Evolutionary conservation across 2,113 vertebrate genomes (phyloP).

Genomic region (Pipra filicauda): DNA sequence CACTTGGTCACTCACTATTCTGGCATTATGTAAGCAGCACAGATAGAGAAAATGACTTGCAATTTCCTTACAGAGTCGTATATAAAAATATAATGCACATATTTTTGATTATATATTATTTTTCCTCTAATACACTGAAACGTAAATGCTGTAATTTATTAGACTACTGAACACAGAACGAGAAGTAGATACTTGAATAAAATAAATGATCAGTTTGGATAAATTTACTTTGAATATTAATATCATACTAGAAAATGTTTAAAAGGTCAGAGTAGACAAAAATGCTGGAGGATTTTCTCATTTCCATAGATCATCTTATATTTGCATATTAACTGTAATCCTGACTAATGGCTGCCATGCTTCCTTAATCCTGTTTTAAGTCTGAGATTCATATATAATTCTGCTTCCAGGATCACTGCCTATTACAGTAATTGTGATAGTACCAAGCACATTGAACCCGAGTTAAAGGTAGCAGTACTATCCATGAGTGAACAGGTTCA

Average conservation of each 20-base stretch:
- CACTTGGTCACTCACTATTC: background rate
- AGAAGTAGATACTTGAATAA: background rate
- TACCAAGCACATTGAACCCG: background rate
- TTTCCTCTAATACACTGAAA: background rate
- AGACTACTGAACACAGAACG: background rate
- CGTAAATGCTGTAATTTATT: background rate
- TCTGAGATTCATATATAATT: background rate
- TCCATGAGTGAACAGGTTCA: background rate
- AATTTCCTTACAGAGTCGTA: background rate
- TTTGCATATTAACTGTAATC: background rate
- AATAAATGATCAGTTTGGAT: background rate
- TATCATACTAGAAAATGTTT: background rate
- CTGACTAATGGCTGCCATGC: background rate
- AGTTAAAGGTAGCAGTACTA: background rate
- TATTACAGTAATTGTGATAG: background rate
- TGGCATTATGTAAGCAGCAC: background rate
- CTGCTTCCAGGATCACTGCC: background rate
- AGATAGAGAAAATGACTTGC: background rate
- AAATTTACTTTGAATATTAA: background rate
- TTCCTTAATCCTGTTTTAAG: background rate
- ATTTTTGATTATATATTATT: background rate
- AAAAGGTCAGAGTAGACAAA: background rate
- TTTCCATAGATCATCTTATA: background rate
- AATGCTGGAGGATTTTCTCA: background rate
- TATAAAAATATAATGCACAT: background rate